Percentiles rank a stretch among this genome's conserved stretches.
These are phyloP conservation scores for Poeciliopsis presidionis DNA, from an alignment of 2,797 vertebrate species.

Conservation along the genomic window DNA sequence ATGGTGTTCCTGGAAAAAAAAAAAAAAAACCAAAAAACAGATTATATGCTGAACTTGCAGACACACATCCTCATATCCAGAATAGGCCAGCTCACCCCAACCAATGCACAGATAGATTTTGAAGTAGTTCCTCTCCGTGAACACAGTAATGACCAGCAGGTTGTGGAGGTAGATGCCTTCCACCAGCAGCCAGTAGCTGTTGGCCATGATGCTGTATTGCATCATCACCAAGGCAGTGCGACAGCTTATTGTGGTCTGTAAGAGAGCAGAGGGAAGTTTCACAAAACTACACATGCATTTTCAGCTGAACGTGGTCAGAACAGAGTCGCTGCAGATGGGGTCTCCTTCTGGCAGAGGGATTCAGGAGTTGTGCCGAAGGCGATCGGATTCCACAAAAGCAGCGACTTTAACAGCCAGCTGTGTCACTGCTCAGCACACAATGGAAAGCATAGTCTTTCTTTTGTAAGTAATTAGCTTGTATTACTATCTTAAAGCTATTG, in stretches of 20 bases:
- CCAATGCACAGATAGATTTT: constrained; percentile 91
- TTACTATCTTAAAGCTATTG: neutral
- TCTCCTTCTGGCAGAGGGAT: neutral
- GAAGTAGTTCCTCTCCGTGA: constrained; percentile 90
- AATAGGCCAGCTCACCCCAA: constrained; percentile 87
- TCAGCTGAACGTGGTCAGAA: constrained; percentile 1
- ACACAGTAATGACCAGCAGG: constrained; percentile 87
- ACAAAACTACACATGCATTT: neutral
- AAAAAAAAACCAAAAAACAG: neutral
- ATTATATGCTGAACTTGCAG: neutral
- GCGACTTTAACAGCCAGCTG: neutral
- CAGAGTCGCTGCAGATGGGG: constrained; percentile 32
- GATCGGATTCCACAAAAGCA: neutral
- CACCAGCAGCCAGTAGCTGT: constrained; percentile 97
- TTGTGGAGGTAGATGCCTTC: constrained; percentile 94
- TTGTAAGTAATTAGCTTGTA: neutral
- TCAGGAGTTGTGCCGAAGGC: neutral
- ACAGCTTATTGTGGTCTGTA: constrained; percentile 86
- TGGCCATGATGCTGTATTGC: constrained; percentile 95
- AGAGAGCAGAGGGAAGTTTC: constrained; percentile 15
- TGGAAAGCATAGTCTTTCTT: neutral
- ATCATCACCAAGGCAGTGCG: constrained; percentile 89
- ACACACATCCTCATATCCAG: constrained; percentile 6
- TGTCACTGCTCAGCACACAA: neutral
- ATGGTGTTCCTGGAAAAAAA: constrained; percentile 83